A percentile compares a stretch with the other conserved stretches of the same genome.
Conservation (phyloP, 1,140 invertebrate species). For the Drosophila ironensis region DNA sequence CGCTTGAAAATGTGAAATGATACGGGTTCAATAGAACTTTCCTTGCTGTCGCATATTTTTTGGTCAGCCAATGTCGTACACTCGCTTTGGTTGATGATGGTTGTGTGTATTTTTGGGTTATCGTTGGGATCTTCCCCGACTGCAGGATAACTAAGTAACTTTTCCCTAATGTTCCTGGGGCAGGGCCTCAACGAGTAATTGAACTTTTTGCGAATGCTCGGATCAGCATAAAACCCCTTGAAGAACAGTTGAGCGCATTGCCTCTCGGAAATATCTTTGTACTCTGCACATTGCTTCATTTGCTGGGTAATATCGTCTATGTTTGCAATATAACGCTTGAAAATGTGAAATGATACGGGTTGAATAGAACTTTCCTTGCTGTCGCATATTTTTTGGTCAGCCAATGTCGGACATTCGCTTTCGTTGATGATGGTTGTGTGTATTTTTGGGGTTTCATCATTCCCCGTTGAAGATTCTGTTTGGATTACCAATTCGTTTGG, state of each 20-base stretch:
- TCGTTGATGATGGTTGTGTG: no score
- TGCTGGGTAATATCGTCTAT: constrained; percentile 9
- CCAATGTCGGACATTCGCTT: no score
- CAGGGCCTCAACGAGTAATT: constrained; percentile 20
- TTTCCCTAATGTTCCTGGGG: constrained; percentile 2
- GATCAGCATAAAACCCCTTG: constrained; percentile 10
- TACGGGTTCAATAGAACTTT: neutral
- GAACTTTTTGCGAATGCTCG: constrained; percentile 21
- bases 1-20: constrained; percentile 10
- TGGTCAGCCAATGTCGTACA: no score
- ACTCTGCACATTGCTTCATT: constrained; percentile 12
- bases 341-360: constrained; percentile 11
- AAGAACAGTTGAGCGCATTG: constrained; percentile 15
- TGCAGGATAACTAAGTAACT: neutral
- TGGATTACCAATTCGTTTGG: no score
- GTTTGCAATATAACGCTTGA: constrained; percentile 22
- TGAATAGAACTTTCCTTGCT: neutral
- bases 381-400: no score
- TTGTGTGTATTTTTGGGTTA: no score
- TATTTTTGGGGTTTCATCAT: no score
- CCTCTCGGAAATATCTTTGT: neutral
- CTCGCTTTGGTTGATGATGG: no score
- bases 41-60: neutral
- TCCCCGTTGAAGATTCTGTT: no score
- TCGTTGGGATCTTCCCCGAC: neutral